Conservation (phyloP, 2,797 vertebrate genomes). For the Lepidocolaptes lacrymiger region DNA sequence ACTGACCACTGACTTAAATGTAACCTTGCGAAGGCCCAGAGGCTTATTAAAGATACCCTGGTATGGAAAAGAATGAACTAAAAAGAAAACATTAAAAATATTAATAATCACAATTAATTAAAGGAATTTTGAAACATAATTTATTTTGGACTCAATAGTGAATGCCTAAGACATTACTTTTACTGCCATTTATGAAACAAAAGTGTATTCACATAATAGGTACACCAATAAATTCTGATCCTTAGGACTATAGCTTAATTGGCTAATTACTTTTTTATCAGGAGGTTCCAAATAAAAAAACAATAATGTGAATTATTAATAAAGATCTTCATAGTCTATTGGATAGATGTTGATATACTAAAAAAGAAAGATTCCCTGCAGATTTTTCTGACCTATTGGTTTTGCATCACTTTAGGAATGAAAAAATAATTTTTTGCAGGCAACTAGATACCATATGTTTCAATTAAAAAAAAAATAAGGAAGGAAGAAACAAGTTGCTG, state of each 20-base stretch:
- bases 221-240: background rate
- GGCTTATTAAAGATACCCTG: background rate
- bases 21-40: background rate
- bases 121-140: background rate
- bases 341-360: background rate
- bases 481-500: too few relatives aligned
- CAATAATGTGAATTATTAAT: background rate
- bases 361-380: background rate
- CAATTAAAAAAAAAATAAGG: background rate
- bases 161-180: background rate
- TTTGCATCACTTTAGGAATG: background rate
- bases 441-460: background rate
- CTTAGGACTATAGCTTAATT: background rate
- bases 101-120: background rate
- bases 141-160: background rate
- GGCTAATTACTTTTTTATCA: background rate
- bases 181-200: background rate
- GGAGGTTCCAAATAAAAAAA: background rate
- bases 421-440: background rate
- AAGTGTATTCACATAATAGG: background rate
- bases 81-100: background rate
- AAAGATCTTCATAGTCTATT: background rate
- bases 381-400: background rate
- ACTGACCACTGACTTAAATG: background rate
- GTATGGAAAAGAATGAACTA: background rate